phyloP scores from a whole-genome alignment of 1,140 invertebrate species.

The Zaprionus davidi region DNA sequence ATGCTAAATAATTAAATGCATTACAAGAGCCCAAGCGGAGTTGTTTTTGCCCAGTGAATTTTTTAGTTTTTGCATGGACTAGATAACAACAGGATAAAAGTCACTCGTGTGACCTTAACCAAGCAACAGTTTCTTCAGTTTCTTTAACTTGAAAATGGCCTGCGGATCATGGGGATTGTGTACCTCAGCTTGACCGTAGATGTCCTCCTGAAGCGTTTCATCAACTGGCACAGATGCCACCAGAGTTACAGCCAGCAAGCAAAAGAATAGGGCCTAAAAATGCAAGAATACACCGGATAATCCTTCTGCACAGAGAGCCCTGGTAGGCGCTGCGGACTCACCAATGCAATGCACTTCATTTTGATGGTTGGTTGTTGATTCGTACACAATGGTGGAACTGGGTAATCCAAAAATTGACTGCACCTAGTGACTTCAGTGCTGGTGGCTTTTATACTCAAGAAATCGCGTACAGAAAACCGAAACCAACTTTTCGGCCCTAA shows the following conservation, averaged over 20 bases:
- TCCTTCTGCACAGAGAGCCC: background rate
- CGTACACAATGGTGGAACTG: conserved; percentile 47
- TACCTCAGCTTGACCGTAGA: conserved; percentile 64
- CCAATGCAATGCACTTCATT: conserved; percentile 76
- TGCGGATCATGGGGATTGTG: conserved; percentile 72
- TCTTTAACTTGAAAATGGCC: conserved; percentile 79
- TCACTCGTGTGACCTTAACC: conserved; percentile 47
- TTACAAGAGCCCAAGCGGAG: conserved; percentile 14
- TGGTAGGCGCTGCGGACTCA: conserved; percentile 39
- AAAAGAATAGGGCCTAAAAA: conserved; percentile 67
- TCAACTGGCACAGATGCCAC: conserved; percentile 73
- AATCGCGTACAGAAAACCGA: conserved; percentile 11
- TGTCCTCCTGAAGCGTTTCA: conserved; percentile 71
- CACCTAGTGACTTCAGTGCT: conserved; percentile 42
- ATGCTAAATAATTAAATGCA: conserved; percentile 7
- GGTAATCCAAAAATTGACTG: conserved; percentile 75
- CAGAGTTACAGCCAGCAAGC: conserved; percentile 60
- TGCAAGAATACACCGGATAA: background rate
- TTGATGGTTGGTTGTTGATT: conserved; percentile 14
- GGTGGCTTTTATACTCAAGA: conserved; percentile 64
- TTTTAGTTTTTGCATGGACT: conserved; percentile 46
- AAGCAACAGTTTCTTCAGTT: conserved; percentile 77
- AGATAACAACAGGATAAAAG: conserved; percentile 36
- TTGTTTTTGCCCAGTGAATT: conserved; percentile 29
- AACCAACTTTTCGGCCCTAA: conserved; percentile 22